phyloP scores from a whole-genome alignment of 2,113 vertebrate species.

The Lophotis ruficrista region DNA sequence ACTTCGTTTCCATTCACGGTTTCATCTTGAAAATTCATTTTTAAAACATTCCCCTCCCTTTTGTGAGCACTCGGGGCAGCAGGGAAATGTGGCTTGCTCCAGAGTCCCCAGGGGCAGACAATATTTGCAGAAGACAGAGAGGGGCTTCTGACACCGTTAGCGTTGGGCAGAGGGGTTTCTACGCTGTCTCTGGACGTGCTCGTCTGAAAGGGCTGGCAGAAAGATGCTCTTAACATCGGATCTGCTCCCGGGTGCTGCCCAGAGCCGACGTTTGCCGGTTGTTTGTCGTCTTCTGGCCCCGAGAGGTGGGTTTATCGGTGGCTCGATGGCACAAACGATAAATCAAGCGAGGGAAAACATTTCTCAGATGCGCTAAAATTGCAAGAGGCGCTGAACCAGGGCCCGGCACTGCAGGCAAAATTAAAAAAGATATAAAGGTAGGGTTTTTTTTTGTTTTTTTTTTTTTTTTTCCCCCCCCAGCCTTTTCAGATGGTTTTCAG shows the following conservation, averaged over 20 bases:
- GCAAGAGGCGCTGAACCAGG: neutral
- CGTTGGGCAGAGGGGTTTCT: neutral
- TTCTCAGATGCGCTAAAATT: neutral
- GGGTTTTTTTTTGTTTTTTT: neutral
- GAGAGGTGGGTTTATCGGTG: neutral
- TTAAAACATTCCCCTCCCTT: neutral
- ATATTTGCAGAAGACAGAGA: neutral
- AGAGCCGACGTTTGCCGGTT: neutral
- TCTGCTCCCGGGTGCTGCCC: neutral
- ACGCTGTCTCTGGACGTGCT: neutral
- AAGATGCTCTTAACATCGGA: neutral
- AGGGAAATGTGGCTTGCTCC: neutral
- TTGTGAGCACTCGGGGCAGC: neutral
- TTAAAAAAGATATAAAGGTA: neutral
- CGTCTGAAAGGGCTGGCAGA: neutral
- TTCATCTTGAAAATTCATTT: neutral
- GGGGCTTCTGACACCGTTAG: neutral
- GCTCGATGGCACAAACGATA: accelerated
- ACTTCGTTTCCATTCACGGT: accelerated
- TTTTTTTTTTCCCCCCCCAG: neutral
- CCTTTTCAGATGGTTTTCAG: neutral
- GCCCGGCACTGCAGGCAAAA: neutral
- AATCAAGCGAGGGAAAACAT: neutral
- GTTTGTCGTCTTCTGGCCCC: neutral
- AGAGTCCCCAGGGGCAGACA: neutral